A percentile compares a stretch with the other conserved stretches of the same genome.
phyloP scores from a whole-genome alignment of 2,113 vertebrate genomes.

The Circaetus gallicus region DNA sequence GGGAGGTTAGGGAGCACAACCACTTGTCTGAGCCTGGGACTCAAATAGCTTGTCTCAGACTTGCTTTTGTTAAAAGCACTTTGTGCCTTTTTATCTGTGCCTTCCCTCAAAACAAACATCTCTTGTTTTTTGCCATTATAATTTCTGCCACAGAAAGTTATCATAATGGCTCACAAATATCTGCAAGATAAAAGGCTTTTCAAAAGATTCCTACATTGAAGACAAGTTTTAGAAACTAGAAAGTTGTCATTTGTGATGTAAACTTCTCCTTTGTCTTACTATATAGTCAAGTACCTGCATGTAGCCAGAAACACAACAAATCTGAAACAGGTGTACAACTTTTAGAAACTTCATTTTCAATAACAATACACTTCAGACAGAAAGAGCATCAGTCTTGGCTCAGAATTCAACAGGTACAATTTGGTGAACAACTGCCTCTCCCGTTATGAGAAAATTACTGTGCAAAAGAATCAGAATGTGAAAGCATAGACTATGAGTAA shows the following conservation, averaged over 20 bases:
- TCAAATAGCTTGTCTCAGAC: background rate
- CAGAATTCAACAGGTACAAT: background rate
- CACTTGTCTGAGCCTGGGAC: background rate
- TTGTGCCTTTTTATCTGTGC: background rate
- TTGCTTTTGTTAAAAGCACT: background rate
- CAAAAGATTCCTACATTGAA: background rate
- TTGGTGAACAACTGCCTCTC: background rate
- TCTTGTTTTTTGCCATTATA: background rate
- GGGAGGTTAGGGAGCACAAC: background rate
- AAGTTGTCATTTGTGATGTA: background rate
- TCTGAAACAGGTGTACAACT: background rate
- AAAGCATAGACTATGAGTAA: background rate
- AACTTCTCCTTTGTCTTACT: background rate
- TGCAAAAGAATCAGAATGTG: background rate
- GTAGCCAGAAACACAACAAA: background rate
- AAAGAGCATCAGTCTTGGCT: background rate
- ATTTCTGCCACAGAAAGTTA: background rate
- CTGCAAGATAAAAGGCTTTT: slow-evolving; percentile 33
- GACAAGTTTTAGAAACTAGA: background rate
- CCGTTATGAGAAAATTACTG: background rate
- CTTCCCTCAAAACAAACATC: background rate
- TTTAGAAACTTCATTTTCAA: background rate
- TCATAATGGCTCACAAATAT: background rate
- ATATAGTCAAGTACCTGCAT: background rate
- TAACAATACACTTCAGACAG: background rate